These are phyloP conservation scores for Lagodon rhomboides DNA, from an alignment of 2,797 vertebrate genomes.

Conservation along the genomic window DNA sequence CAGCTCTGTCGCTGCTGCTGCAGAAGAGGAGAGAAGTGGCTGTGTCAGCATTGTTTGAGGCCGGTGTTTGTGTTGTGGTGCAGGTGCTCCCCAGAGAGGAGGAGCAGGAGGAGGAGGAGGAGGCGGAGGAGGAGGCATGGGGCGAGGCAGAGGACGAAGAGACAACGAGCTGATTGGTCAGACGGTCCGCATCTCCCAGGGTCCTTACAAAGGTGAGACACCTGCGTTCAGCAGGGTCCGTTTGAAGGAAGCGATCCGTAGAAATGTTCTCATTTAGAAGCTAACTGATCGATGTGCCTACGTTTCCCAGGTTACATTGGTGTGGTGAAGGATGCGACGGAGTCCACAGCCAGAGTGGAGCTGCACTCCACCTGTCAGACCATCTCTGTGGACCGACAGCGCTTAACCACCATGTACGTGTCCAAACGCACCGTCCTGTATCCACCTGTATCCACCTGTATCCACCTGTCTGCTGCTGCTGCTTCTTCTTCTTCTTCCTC, in stretches of 20 bases:
- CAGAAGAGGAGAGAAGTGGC: too few species aligned
- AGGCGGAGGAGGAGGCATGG: conserved; percentile 87
- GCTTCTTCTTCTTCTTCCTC: too few species aligned
- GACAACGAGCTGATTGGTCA: conserved; percentile 97
- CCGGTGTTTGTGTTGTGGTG: conserved; percentile 42
- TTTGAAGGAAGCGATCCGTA: too few species aligned
- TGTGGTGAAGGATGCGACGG: conserved; percentile 96
- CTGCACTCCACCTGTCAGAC: conserved; percentile 98
- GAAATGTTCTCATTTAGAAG: too few species aligned
- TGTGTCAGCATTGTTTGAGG: neutral
- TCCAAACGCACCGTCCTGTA: neutral
- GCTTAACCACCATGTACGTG: conserved; percentile 92
- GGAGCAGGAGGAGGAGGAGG: conserved; percentile 70
- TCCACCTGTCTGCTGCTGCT: too few species aligned
- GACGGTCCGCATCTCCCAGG: conserved; percentile 95
- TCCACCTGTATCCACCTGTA: neutral
- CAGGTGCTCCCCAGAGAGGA: conserved; percentile 80
- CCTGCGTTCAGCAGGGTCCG: too few species aligned
- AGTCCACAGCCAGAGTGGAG: conserved; percentile 95
- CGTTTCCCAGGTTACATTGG: conserved; percentile 92
- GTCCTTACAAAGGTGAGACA: conserved; percentile 94
- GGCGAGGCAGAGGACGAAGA: conserved; percentile 91
- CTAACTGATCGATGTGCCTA: neutral
- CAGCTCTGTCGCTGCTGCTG: too few species aligned
- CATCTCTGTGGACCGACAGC: conserved; percentile 95